Evolutionary conservation across 2,888 invertebrate species (phyloP).

Genomic region (Polydrusus pterygomalis): DNA sequence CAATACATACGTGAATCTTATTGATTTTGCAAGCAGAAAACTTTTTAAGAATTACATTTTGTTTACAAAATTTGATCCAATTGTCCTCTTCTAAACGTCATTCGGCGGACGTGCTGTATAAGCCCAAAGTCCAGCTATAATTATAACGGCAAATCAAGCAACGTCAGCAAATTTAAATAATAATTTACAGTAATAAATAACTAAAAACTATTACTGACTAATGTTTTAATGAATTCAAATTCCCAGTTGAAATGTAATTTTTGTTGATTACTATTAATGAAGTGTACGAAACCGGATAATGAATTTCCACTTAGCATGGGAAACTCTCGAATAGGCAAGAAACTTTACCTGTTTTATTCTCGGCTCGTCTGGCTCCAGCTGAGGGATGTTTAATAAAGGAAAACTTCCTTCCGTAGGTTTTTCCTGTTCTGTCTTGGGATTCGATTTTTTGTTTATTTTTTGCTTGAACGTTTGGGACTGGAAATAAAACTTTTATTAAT

Average conservation of each 20-base stretch:
- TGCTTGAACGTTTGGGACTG: slow-evolving; percentile 48
- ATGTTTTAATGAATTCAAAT: slow-evolving; percentile 3
- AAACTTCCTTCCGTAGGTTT: slow-evolving; percentile 52
- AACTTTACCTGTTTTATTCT: slow-evolving; percentile 54
- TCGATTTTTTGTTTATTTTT: slow-evolving; percentile 42
- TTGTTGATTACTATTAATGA: slow-evolving; percentile 38
- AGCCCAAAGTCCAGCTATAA: not conserved
- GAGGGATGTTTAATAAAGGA: slow-evolving; percentile 56
- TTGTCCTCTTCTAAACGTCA: too few relatives aligned
- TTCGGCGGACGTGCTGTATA: too few relatives aligned
- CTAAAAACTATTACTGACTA: not conserved
- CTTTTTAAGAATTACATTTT: too few relatives aligned
- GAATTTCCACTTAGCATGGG: slow-evolving; percentile 47
- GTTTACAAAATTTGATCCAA: too few relatives aligned
- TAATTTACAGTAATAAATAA: slow-evolving; percentile 2
- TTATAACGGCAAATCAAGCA: too few relatives aligned
- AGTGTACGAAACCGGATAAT: slow-evolving; percentile 46
- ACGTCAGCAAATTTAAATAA: too few relatives aligned
- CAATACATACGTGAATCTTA: too few relatives aligned
- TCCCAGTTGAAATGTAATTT: slow-evolving; percentile 1
- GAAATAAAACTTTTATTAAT: slow-evolving; percentile 41
- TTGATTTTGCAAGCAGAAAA: too few relatives aligned
- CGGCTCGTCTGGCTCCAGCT: slow-evolving; percentile 53
- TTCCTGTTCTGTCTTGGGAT: slow-evolving; percentile 41
- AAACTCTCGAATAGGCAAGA: slow-evolving; percentile 36